These are phyloP conservation scores for Donacobius atricapilla DNA, from an alignment of 2,113 vertebrate species.

Conservation along the genomic window DNA sequence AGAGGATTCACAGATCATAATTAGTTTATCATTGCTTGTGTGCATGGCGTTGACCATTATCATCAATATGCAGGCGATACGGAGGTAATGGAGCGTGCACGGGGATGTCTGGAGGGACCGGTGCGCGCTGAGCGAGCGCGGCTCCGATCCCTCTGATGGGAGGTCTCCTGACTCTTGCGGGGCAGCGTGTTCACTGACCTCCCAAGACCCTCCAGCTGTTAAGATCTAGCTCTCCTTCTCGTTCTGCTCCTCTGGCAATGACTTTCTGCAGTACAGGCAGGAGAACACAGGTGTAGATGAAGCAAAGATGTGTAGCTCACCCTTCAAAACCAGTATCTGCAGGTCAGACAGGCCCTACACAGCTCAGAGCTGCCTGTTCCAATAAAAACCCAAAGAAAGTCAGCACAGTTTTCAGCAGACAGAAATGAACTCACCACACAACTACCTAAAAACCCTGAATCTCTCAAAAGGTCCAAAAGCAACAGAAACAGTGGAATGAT, in stretches of 20 bases:
- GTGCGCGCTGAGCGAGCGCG: rapidly evolving
- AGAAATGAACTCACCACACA: neutral
- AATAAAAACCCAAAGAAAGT: neutral
- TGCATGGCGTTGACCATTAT: neutral
- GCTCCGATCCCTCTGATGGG: neutral
- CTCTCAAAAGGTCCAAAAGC: neutral
- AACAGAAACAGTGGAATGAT: neutral
- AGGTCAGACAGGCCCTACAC: neutral
- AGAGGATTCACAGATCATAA: neutral
- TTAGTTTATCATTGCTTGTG: neutral
- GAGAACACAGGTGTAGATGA: neutral
- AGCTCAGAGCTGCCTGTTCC: neutral
- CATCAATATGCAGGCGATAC: neutral
- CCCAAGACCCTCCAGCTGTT: neutral
- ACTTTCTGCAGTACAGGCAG: neutral
- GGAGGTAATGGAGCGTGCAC: neutral
- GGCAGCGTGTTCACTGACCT: neutral
- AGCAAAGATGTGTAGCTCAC: neutral
- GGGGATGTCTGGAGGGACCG: neutral
- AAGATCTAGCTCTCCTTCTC: neutral
- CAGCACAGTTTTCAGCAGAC: neutral
- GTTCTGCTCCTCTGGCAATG: neutral
- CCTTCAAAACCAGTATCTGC: neutral
- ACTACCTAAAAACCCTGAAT: neutral
- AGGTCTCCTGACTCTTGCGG: neutral